phyloP scores from a whole-genome alignment of 2,113 vertebrate species.

The Pristiophorus japonicus region DNA sequence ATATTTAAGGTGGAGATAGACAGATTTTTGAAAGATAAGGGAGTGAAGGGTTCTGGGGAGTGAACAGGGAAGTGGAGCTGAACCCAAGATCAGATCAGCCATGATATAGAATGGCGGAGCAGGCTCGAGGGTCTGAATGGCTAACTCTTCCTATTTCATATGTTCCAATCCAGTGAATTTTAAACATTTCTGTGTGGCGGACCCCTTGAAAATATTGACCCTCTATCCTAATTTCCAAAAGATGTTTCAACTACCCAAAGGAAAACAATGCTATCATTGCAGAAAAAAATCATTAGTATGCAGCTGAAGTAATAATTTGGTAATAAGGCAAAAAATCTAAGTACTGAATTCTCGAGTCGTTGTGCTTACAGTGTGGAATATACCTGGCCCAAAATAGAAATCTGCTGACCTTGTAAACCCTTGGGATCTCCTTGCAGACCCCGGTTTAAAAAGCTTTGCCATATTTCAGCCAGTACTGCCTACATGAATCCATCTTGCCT shows the following conservation, averaged over 20 bases:
- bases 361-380: neutral
- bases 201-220: neutral
- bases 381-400: slow-evolving; percentile 17
- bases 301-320: neutral
- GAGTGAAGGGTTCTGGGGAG: no score
- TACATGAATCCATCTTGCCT: neutral
- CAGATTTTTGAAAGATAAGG: no score
- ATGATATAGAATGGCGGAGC: no score
- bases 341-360: neutral
- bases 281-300: neutral
- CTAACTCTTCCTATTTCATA: no score
- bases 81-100: no score
- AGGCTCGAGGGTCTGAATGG: no score
- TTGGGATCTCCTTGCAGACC: neutral
- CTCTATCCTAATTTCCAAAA: neutral
- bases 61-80: no score
- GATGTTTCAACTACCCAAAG: neutral
- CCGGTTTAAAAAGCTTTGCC: neutral
- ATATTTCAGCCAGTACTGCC: slow-evolving; percentile 20
- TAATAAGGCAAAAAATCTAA: neutral
- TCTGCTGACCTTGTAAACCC: neutral
- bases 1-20: no score
- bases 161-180: neutral
- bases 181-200: neutral
- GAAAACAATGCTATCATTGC: neutral